Conservation (phyloP, 2,888 invertebrate species). For the Liposcelis brunnea region DNA sequence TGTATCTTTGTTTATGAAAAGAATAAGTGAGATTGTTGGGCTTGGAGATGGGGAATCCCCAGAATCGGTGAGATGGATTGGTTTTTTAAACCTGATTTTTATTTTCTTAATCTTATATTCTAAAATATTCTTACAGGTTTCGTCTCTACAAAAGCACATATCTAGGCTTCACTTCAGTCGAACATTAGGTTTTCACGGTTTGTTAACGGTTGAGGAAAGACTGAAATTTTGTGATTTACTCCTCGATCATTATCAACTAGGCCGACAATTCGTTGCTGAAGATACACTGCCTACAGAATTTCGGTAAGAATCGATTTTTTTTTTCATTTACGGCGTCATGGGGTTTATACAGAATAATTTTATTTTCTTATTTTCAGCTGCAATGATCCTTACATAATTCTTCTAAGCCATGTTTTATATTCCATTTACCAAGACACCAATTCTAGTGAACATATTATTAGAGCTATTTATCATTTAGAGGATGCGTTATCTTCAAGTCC, state of each 20-base stretch:
- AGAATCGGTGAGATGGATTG: conserved; percentile 24
- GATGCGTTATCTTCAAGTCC: conserved; percentile 58
- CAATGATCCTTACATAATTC: conserved; percentile 58
- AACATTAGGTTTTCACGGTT: conserved; percentile 47
- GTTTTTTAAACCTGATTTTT: conserved; percentile 12
- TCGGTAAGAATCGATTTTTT: conserved; percentile 19
- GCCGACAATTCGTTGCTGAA: conserved; percentile 24
- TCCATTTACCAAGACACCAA: conserved; percentile 34
- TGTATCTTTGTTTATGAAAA: conserved; percentile 13
- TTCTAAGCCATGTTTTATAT: conserved; percentile 55
- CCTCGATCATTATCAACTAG: conserved; percentile 46
- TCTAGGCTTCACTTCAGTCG: conserved; percentile 59
- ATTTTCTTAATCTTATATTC: no score
- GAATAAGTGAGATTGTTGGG: conserved; percentile 21
- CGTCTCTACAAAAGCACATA: conserved; percentile 68
- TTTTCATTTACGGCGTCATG: conserved; percentile 3
- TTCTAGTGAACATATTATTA: conserved; percentile 29
- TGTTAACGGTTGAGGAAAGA: conserved; percentile 34
- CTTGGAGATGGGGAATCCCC: conserved; percentile 24
- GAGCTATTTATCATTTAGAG: conserved; percentile 53
- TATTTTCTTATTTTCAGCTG: conserved; percentile 20
- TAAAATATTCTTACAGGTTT: no score
- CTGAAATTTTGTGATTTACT: conserved; percentile 42
- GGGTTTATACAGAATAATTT: neutral
- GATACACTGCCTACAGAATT: conserved; percentile 28